phyloP scores from a whole-genome alignment of 1,140 invertebrate genomes.

The Solenopsis fugax region DNA sequence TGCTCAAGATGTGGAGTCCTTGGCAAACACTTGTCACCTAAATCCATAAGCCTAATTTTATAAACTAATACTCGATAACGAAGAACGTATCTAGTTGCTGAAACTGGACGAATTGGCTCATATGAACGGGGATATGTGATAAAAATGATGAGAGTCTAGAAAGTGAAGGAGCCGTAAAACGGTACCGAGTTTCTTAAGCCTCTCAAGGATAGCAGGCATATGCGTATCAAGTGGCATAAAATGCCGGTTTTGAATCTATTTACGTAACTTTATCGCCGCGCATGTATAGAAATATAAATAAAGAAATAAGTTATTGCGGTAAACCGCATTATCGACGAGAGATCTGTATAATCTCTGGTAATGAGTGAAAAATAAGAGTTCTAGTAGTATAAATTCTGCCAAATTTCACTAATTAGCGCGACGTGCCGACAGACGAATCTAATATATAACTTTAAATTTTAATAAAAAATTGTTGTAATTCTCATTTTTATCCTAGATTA shows the following conservation, averaged over 20 bases:
- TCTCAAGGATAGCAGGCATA: conserved; percentile 50
- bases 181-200: conserved; percentile 31
- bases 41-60: neutral
- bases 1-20: neutral
- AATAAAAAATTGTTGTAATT: no score
- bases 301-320: conserved; percentile 34
- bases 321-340: neutral
- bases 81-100: neutral
- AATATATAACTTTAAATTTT: neutral
- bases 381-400: neutral
- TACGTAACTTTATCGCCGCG: conserved; percentile 40
- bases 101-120: neutral
- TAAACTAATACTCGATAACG: neutral
- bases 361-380: conserved; percentile 2
- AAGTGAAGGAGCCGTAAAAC: conserved; percentile 41
- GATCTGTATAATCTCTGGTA: neutral
- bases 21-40: neutral
- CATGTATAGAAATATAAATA: conserved; percentile 31
- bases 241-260: conserved; percentile 38
- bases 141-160: conserved; percentile 55
- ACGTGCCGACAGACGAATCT: neutral
- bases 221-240: conserved; percentile 46
- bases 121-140: neutral
- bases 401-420: conserved; percentile 3
- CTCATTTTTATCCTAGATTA: neutral